Conservation (phyloP, 2,797 vertebrate species). For the Ara ararauna region DNA sequence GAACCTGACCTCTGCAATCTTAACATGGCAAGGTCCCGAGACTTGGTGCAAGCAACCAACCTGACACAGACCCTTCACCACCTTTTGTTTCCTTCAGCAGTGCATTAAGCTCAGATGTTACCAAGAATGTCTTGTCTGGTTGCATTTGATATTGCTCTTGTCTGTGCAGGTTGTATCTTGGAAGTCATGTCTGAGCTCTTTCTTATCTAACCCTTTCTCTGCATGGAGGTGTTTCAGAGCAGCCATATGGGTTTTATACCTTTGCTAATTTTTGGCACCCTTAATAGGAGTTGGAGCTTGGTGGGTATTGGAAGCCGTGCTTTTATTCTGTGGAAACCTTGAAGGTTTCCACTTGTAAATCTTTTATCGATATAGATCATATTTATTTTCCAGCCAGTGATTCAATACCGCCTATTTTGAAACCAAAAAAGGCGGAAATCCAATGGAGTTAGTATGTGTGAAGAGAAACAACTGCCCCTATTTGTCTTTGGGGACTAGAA, state of each 20-base stretch:
- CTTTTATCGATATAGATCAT: background rate
- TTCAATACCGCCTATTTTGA: background rate
- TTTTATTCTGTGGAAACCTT: background rate
- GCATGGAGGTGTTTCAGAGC: background rate
- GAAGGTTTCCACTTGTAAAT: background rate
- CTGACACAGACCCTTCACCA: background rate
- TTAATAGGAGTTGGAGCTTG: background rate
- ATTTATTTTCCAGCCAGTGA: background rate
- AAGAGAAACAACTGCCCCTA: background rate
- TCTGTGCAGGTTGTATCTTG: background rate
- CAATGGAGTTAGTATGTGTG: background rate
- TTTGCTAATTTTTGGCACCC: background rate
- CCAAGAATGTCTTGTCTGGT: background rate
- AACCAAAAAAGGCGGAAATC: background rate
- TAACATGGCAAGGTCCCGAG: background rate
- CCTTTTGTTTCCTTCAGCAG: background rate
- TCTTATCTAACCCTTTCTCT: background rate
- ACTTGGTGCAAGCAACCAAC: background rate
- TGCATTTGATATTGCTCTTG: background rate
- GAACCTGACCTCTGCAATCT: background rate
- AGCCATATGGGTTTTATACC: background rate
- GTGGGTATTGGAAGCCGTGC: background rate
- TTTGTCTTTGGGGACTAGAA: background rate
- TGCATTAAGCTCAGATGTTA: background rate
- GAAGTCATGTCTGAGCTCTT: background rate